Conservation (phyloP, 2,797 vertebrate genomes). For the Halcyon badia region DNA sequence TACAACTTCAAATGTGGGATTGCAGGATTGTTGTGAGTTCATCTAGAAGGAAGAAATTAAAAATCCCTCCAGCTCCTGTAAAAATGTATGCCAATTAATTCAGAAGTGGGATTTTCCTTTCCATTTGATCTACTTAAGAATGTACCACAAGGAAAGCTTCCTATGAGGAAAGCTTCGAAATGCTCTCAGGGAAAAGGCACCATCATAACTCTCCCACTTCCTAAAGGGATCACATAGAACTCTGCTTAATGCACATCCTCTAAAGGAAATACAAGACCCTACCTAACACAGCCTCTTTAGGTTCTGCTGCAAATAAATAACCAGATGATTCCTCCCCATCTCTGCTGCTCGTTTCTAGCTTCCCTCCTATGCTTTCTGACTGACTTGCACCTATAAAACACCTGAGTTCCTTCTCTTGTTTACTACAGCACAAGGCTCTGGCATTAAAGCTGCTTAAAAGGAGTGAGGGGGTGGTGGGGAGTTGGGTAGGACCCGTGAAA, state of each 20-base stretch:
- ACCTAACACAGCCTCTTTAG: background rate
- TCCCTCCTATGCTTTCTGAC: background rate
- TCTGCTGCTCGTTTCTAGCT: background rate
- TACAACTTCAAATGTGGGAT: background rate
- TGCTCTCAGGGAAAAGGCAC: slow-evolving; percentile 55
- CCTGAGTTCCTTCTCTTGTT: accelerated
- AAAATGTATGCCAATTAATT: slow-evolving; percentile 61
- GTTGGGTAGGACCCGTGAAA: background rate
- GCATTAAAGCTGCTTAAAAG: accelerated
- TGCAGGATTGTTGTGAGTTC: slow-evolving; percentile 15
- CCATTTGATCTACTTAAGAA: slow-evolving; percentile 69
- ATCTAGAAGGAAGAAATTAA: slow-evolving; percentile 39
- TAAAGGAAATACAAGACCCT: background rate
- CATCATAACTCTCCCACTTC: background rate
- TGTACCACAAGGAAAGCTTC: slow-evolving; percentile 57
- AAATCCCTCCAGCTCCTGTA: slow-evolving; percentile 55
- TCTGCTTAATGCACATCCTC: background rate
- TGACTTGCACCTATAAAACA: background rate
- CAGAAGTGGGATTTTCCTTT: slow-evolving; percentile 71
- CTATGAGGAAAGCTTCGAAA: slow-evolving; percentile 68
- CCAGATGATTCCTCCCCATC: background rate
- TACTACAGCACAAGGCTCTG: background rate
- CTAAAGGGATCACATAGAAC: slow-evolving; percentile 18
- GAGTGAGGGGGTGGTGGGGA: accelerated
- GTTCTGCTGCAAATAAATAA: background rate